A percentile compares a stretch with the other conserved stretches of the same genome.
These are phyloP conservation scores for Manduca sexta DNA, from an alignment of 1,140 invertebrate species.

Conservation along the genomic window DNA sequence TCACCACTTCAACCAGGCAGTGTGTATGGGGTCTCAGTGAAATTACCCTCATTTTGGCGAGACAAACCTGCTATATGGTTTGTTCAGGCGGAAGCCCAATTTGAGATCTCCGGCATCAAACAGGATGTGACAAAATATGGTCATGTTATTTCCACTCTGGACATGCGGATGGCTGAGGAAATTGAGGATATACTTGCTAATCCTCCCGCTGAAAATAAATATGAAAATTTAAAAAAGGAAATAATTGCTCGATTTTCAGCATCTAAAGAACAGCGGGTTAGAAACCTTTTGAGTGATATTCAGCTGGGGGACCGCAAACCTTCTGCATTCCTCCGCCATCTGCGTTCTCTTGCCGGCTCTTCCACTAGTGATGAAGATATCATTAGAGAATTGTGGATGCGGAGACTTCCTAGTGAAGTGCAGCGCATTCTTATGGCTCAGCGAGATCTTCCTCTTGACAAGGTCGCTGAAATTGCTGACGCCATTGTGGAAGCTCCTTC, in stretches of 20 bases:
- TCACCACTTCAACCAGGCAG: too few relatives aligned
- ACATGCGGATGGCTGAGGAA: neutral
- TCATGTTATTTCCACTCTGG: neutral
- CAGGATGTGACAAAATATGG: neutral
- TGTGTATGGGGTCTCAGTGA: too few relatives aligned
- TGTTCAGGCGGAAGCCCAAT: conserved; percentile 20
- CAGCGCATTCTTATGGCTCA: too few relatives aligned
- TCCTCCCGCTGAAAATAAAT: neutral
- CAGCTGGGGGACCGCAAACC: neutral
- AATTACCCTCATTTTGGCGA: too few relatives aligned
- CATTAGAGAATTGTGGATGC: too few relatives aligned
- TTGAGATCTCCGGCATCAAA: conserved; percentile 11
- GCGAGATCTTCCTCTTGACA: too few relatives aligned
- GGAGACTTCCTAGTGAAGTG: too few relatives aligned
- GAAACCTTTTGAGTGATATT: neutral
- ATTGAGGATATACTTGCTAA: neutral
- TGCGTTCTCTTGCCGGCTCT: too few relatives aligned
- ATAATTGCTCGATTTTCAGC: neutral
- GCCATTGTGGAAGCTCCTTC: too few relatives aligned
- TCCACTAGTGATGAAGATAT: too few relatives aligned
- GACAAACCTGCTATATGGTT: conserved; percentile 16
- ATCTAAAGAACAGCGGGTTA: neutral
- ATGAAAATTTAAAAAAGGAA: neutral
- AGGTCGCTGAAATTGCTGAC: too few relatives aligned
- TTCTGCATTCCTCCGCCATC: too few relatives aligned